Evolutionary conservation across 2,113 vertebrate species (phyloP).

Genomic region (Zosterops hypoxanthus): DNA sequence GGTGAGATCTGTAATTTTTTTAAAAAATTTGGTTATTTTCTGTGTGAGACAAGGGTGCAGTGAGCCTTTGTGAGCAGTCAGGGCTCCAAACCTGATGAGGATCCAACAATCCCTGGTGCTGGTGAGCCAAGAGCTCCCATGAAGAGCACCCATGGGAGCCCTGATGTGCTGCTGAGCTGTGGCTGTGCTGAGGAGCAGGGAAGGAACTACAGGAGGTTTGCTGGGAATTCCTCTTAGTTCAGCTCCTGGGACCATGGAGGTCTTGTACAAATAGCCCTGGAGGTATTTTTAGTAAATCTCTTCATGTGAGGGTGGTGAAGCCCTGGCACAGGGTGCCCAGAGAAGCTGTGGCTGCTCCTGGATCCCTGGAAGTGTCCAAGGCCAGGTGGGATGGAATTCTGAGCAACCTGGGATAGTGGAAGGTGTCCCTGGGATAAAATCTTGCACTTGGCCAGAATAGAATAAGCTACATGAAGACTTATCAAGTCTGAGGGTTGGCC

Average conservation of each 20-base stretch:
- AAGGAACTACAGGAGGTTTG: background rate
- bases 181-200: background rate
- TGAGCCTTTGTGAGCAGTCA: background rate
- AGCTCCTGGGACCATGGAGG: accelerated
- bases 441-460: no score
- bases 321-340: background rate
- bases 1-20: background rate
- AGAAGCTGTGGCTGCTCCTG: background rate
- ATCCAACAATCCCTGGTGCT: background rate
- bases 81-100: background rate
- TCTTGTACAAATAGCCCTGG: no score
- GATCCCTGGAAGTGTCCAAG: background rate
- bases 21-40: accelerated
- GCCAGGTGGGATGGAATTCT: accelerated
- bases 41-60: background rate
- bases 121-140: background rate
- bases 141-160: background rate
- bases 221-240: background rate
- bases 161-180: background rate
- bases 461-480: no score
- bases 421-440: no score
- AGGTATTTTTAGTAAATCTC: background rate
- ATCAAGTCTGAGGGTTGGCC: no score
- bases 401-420: accelerated
- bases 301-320: no score